Evolutionary conservation across 2,113 vertebrate species (phyloP).

Genomic region (Colaptes auratus): DNA sequence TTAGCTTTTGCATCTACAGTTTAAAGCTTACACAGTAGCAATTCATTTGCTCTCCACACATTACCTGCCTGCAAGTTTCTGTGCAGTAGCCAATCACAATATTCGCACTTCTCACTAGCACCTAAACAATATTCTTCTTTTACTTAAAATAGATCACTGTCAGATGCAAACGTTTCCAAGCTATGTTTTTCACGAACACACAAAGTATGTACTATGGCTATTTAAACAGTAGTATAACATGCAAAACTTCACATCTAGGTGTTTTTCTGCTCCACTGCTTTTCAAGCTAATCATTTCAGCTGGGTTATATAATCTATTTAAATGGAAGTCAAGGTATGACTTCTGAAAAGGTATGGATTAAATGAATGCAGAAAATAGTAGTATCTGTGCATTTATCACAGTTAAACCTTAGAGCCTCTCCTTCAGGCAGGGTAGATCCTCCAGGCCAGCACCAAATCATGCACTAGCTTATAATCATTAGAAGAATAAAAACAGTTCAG

Average conservation of each 20-base stretch:
- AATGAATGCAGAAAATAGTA: background rate
- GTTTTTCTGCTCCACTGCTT: background rate
- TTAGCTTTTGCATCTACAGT: conserved; percentile 68
- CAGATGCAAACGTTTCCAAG: conserved; percentile 45
- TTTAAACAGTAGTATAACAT: conserved; percentile 25
- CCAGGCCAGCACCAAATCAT: background rate
- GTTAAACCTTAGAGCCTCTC: background rate
- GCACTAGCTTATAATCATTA: background rate
- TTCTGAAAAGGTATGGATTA: background rate
- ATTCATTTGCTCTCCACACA: conserved; percentile 52
- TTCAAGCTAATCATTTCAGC: conserved; percentile 1
- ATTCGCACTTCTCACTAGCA: conserved; percentile 67
- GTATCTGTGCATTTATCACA: background rate
- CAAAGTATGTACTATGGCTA: conserved; percentile 15
- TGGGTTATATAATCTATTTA: background rate
- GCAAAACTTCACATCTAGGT: conserved; percentile 17
- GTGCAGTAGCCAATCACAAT: conserved; percentile 62
- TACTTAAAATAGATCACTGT: conserved; percentile 64
- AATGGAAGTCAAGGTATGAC: background rate
- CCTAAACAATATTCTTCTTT: conserved; percentile 45
- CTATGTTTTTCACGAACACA: conserved; percentile 30
- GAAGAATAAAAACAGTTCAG: background rate
- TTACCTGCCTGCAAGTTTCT: conserved; percentile 58
- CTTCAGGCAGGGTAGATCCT: background rate
- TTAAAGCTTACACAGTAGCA: conserved; percentile 73